Base-by-base conservation (phyloP, 2,113 vertebrate genomes). In the Vulpes vulpes region DNA sequence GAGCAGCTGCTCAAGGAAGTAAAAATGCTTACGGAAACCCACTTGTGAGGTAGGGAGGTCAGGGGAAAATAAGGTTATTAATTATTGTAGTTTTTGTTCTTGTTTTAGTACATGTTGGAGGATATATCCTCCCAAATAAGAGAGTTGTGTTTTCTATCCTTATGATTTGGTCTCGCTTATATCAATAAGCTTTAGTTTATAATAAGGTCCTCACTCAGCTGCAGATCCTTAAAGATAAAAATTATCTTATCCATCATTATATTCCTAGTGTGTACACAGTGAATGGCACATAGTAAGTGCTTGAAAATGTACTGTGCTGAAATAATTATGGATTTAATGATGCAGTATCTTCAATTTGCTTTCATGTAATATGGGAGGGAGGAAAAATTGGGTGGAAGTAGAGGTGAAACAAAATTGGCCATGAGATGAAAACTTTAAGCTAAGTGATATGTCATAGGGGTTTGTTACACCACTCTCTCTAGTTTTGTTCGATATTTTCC, bases 251-350 rank as follows among this genome's bases (percentile, higher is more conserved):
- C 79, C 32, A 93, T 91, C 59, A 25, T 91, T 79, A 2, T 53
- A 85, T 96, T 94, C 51, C 65, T 87, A 35, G 53, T 27, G 7
- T 15, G 23, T 15, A 20, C 32, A 25, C 27, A 83, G 51, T 59
- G 57, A 80, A 71, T 69, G 94, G 55, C 27, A 85, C 49, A 22
- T 27, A 49, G 51, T 49, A 73, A 83, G 23, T 79, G 78, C 65
- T 92, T 87, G 6, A 74, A 92, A 83, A 90, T 83, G 30, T 69
- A 38, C 69, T 67, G 32, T 64, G 90, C 83, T 97, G 73, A 79
- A 92, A 76, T 84, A 67, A 76, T 65, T 76, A 25, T 5, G 79
- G 87, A 62, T 64, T 19, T 80, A 79, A 43, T 76, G 57, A 84
- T 59, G 30, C 4, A 2, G 1, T 67, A 79, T 82, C 80, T 89